A percentile compares a stretch with the other conserved stretches of the same genome.
These are phyloP conservation scores for Cyphomyrus plagiostoma DNA, from an alignment of 2,113 vertebrate species.

Conservation along the genomic window DNA sequence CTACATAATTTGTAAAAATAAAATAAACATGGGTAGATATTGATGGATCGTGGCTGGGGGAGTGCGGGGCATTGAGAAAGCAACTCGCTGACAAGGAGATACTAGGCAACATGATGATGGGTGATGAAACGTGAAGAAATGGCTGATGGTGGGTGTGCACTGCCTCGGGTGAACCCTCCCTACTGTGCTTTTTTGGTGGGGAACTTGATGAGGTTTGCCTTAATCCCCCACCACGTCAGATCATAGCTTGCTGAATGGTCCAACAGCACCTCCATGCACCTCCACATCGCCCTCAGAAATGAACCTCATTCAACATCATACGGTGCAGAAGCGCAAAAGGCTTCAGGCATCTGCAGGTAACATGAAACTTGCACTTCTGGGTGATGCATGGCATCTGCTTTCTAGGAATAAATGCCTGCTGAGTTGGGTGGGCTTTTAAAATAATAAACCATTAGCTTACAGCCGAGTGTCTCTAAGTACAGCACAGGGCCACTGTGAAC, in stretches of 20 bases:
- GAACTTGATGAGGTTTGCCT: neutral
- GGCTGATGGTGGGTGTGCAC: neutral
- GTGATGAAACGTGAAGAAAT: neutral
- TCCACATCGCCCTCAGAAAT: neutral
- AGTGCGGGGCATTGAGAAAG: neutral
- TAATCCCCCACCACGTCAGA: neutral
- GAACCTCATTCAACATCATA: neutral
- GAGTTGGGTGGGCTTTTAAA: neutral
- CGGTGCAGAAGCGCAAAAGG: neutral
- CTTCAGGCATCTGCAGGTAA: neutral
- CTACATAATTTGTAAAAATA: constrained; percentile 17
- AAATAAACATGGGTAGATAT: constrained; percentile 19
- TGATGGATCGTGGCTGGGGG: constrained; percentile 24
- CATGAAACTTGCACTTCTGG: neutral
- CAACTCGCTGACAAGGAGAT: neutral
- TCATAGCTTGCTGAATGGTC: neutral
- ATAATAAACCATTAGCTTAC: neutral
- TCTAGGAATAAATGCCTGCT: neutral
- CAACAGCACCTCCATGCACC: neutral
- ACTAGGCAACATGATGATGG: neutral
- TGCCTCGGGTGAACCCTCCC: neutral
- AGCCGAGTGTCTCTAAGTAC: neutral
- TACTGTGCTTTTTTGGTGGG: neutral
- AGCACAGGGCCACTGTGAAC: neutral
- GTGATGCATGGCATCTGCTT: neutral